Base-by-base conservation (phyloP, 2,888 invertebrate species). In the Brachypalpus laphriformis region DNA sequence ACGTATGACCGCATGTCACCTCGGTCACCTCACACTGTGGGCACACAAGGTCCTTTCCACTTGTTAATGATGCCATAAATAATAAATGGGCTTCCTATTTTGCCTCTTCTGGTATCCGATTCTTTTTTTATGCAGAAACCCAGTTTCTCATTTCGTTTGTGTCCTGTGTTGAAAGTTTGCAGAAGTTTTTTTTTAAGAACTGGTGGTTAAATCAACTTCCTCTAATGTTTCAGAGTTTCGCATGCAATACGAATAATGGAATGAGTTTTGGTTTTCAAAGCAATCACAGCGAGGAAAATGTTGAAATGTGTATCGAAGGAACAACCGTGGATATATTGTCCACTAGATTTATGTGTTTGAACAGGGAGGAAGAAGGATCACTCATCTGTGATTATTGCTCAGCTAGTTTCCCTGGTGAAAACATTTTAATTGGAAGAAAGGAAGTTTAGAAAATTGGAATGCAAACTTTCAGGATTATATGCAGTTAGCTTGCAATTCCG, bases 41-140 rank as follows among this genome's bases (percentile, higher is more conserved):
- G 16, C 66, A 51, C 51, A 68, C 72, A 77, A 82, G 80, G 72
- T 68, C 80, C 83, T 83, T 40, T 83, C 80, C 57, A 74, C 42
- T 40, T 83, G 71, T 83, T 83, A 83, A 83, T 80, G 83, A 74
- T 68, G 61, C 45, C 66, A 83, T 83, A 72, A 83, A 83, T 83
- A 80, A 83, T 83, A 80, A 80, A 80, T 80, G 49, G 61, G 40
- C 34, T 80, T 80, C 56, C 80, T 63, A 47, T 70, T 63, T 63
- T n/a, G 47, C 47, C 47, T 47, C 16, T 56, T 37, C 31, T 65
- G 49, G 65, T 51, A 59, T 72, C 49, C 65, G 18, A 16, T 34
- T 70, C 51, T 66, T 51, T 40, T 34, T 49, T 54, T 31, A 40
- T 37, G 28, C 25, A 49, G 40, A 28, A 51, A 68, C 54, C 72